These are phyloP conservation scores for Solenopsis fugax DNA, from an alignment of 1,140 invertebrate genomes.

Conservation along the genomic window DNA sequence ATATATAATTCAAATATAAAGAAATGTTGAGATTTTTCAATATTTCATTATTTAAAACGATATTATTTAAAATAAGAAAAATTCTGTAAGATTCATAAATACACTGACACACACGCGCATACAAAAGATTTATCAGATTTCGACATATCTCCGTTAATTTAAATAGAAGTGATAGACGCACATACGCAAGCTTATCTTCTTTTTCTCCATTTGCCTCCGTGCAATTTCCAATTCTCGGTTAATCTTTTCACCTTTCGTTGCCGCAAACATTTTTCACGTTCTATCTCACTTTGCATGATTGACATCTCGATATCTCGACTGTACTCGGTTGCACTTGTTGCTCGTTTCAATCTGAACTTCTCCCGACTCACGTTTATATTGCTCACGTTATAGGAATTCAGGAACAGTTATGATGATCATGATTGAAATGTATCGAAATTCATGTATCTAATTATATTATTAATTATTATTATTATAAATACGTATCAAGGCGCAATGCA, in stretches of 20 bases:
- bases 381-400: neutral
- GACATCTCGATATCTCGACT: slow-evolving; percentile 49
- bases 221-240: slow-evolving; percentile 37
- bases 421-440: slow-evolving; percentile 6
- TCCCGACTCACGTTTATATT: slow-evolving; percentile 19
- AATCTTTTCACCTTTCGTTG: slow-evolving; percentile 44
- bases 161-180: slow-evolving; percentile 11
- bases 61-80: neutral
- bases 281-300: slow-evolving; percentile 43
- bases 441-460: neutral
- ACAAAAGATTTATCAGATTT: neutral
- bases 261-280: slow-evolving; percentile 41
- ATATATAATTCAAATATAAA: neutral
- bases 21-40: neutral
- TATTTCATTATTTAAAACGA: neutral
- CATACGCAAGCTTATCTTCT: neutral
- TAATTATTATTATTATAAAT: neutral
- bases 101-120: neutral
- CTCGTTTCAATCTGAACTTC: slow-evolving; percentile 26
- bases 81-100: slow-evolving; percentile 21
- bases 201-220: neutral
- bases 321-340: slow-evolving; percentile 50
- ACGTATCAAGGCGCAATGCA: neutral
- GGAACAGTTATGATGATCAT: neutral
- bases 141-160: neutral